Evolutionary conservation across 2,888 invertebrate genomes (phyloP).

Genomic region (Megamerina dolium): DNA sequence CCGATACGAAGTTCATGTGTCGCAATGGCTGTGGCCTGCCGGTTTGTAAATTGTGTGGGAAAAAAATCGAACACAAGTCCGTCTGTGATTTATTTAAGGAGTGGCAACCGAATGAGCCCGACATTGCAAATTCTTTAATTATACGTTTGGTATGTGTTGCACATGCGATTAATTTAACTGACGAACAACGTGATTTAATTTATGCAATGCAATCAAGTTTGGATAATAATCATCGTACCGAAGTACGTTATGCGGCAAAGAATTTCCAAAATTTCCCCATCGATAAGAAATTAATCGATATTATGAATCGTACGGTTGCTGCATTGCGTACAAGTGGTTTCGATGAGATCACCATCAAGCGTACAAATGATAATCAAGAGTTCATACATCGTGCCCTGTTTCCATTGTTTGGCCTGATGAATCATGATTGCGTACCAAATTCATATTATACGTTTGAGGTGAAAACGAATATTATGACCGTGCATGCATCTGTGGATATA

Average conservation of each 20-base stretch:
- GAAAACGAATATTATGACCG: constrained; percentile 54
- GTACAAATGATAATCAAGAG: constrained; percentile 38
- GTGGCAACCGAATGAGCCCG: constrained; percentile 53
- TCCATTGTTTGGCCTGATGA: constrained; percentile 62
- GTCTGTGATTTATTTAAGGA: constrained; percentile 61
- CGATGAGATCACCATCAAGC: constrained; percentile 40
- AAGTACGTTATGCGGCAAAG: constrained; percentile 41
- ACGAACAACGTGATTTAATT: constrained; percentile 42
- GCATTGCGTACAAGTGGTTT: constrained; percentile 48
- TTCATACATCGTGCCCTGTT: constrained; percentile 59
- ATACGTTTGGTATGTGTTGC: constrained; percentile 41
- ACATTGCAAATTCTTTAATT: constrained; percentile 42
- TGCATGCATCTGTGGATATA: constrained; percentile 58
- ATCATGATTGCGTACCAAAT: constrained; percentile 69
- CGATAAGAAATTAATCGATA: constrained; percentile 41
- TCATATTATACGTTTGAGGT: constrained; percentile 63
- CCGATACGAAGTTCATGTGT: constrained; percentile 53
- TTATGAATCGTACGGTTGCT: constrained; percentile 45
- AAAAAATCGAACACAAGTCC: constrained; percentile 54
- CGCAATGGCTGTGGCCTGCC: constrained; percentile 61
- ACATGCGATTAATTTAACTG: constrained; percentile 40
- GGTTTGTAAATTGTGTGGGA: constrained; percentile 63
- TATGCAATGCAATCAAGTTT: constrained; percentile 45
- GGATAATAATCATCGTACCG: constrained; percentile 43
- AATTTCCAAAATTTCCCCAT: constrained; percentile 44